Percentiles rank a stretch among this genome's conserved stretches.
phyloP scores from a whole-genome alignment of 2,113 vertebrate genomes.

The Oncorhynchus mykiss region DNA sequence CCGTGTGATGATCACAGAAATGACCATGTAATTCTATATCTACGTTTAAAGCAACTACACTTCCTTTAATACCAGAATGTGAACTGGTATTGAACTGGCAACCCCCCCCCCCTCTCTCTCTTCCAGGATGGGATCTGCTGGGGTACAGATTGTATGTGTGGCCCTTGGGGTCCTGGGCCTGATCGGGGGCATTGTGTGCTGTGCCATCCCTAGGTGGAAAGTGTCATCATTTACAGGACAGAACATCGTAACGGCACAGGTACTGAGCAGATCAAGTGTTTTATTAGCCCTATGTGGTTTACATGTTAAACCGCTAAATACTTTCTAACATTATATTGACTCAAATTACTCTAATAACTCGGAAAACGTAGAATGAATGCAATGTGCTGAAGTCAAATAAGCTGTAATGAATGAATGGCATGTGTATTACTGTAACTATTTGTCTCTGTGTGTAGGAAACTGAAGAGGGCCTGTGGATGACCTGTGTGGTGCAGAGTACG shows the following conservation, averaged over 20 bases:
- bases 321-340: background rate
- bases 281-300: background rate
- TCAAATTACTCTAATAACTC: no score
- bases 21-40: background rate
- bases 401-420: no score
- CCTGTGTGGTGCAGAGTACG: conserved; percentile 78
- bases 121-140: conserved; percentile 69
- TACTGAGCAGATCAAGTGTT: conserved; percentile 31
- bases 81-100: background rate
- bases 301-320: background rate
- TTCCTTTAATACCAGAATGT: background rate
- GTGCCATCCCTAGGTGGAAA: conserved; percentile 70
- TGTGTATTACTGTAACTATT: background rate
- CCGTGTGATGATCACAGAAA: background rate
- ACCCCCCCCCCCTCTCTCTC: background rate
- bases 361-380: no score
- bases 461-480: conserved; percentile 75
- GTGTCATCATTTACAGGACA: conserved; percentile 67
- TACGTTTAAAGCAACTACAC: background rate
- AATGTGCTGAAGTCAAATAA: no score
- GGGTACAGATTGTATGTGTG: conserved; percentile 71
- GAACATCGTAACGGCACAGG: conserved; percentile 77
- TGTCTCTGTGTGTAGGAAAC: conserved; percentile 32
- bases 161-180: conserved; percentile 69
- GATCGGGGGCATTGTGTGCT: conserved; percentile 68